Conservation (phyloP, 2,888 invertebrate species). For the Alloplasta piceator region DNA sequence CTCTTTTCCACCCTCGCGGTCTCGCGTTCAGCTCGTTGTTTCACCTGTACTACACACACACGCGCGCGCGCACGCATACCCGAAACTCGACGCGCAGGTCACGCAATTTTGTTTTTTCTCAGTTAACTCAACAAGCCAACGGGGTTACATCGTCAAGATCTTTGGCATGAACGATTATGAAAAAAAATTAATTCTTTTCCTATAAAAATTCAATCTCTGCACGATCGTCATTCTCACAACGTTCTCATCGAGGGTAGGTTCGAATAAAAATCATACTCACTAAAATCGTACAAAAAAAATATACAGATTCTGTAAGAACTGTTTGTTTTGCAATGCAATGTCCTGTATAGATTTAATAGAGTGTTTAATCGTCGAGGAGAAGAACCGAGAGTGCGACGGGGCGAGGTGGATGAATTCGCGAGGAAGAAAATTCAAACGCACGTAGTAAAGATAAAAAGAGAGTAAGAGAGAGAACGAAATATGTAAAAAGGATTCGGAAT, state of each 20-base stretch:
- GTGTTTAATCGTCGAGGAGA: slow-evolving; percentile 42
- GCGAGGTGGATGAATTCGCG: slow-evolving; percentile 52
- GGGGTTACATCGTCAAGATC: not conserved
- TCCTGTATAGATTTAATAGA: slow-evolving; percentile 25
- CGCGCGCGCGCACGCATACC: not conserved
- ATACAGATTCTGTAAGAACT: slow-evolving; percentile 11
- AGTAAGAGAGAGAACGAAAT: slow-evolving; percentile 17
- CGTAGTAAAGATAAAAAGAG: slow-evolving; percentile 31
- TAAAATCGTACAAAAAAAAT: not conserved
- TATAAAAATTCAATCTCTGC: slow-evolving; percentile 26
- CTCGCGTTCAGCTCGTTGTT: slow-evolving; percentile 41
- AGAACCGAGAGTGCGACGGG: slow-evolving; percentile 55
- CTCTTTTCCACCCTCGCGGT: slow-evolving; percentile 15
- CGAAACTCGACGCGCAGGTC: slow-evolving; percentile 35
- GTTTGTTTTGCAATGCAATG: slow-evolving; percentile 44
- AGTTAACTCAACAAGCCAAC: slow-evolving; percentile 11
- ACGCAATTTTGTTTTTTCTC: slow-evolving; percentile 28
- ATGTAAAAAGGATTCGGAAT: slow-evolving; percentile 51
- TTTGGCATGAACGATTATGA: not conserved
- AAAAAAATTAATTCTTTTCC: not conserved
- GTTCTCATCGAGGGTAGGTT: slow-evolving; percentile 57
- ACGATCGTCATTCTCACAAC: slow-evolving; percentile 34
- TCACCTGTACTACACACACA: slow-evolving; percentile 9
- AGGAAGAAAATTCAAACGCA: slow-evolving; percentile 40
- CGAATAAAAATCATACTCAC: too few species aligned